A percentile compares a stretch with the other conserved stretches of the same genome.
Evolutionary conservation across 2,888 invertebrate species (phyloP).

Genomic region (Sinohyriopsis cumingii): DNA sequence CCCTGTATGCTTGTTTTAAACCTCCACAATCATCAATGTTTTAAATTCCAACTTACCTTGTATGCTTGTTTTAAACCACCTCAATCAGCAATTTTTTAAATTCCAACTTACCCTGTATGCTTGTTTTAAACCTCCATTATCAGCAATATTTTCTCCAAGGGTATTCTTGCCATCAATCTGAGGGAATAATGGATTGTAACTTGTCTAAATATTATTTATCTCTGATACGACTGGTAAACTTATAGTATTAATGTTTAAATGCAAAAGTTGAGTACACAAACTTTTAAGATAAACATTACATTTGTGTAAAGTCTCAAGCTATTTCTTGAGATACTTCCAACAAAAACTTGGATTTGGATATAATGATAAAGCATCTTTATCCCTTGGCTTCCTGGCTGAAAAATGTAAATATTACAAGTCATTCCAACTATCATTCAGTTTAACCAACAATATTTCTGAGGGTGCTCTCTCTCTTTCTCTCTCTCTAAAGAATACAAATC

Average conservation of each 20-base stretch:
- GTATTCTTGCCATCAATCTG: slow-evolving; percentile 90
- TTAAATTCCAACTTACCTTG: slow-evolving; percentile 83
- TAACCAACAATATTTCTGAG: no score
- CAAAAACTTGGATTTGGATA: no score
- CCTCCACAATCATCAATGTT: slow-evolving; percentile 97
- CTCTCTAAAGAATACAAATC: no score
- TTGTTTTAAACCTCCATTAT: slow-evolving; percentile 93
- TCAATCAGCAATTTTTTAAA: slow-evolving; percentile 85
- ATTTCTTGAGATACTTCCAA: no score
- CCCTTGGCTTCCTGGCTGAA: no score
- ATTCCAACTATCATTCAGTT: no score
- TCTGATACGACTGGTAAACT: background rate
- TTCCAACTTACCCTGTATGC: slow-evolving; percentile 82
- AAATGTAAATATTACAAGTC: no score
- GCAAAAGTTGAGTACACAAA: background rate
- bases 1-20: slow-evolving; percentile 90
- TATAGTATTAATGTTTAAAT: no score
- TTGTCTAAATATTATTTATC: background rate
- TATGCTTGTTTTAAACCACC: slow-evolving; percentile 94
- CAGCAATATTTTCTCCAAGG: slow-evolving; percentile 96
- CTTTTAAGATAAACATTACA: background rate
- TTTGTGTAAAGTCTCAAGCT: background rate
- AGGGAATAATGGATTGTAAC: slow-evolving; percentile 1
- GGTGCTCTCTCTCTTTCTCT: no score
- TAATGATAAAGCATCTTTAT: no score